Evolutionary conservation across 2,888 invertebrate genomes (phyloP).

Genomic region (Eucriotettix oculatus): DNA sequence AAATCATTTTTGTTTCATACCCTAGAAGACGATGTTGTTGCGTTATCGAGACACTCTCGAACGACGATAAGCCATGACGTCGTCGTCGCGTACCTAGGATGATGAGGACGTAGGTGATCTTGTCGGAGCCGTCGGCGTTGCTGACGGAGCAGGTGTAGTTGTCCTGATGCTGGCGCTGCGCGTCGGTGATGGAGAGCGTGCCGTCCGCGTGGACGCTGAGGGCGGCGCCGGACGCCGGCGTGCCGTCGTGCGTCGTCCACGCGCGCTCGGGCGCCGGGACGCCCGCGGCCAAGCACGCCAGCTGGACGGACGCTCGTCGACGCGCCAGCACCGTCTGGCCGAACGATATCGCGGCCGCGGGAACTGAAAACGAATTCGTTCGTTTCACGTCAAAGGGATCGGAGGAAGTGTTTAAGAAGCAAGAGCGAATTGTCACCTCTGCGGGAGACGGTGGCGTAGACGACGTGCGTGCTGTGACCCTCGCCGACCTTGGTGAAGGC

Average conservation of each 20-base stretch:
- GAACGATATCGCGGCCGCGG: constrained; percentile 15
- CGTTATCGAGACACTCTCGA: no score
- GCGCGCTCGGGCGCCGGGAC: constrained; percentile 15
- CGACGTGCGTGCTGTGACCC: constrained; percentile 24
- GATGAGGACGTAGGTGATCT: constrained; percentile 19
- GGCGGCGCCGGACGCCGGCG: constrained; percentile 11
- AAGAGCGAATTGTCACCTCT: no score
- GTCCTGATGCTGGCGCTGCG: constrained; percentile 20
- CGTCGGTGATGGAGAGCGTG: constrained; percentile 18
- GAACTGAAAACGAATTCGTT: constrained; percentile 5
- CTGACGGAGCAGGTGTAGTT: constrained; percentile 23
- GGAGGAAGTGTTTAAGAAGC: no score
- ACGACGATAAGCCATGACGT: no score
- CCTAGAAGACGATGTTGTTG: no score
- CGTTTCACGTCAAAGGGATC: no score
- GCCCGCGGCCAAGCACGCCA: constrained; percentile 14
- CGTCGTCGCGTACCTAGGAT: constrained; percentile 19
- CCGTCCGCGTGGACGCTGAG: constrained; percentile 16
- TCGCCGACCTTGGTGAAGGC: constrained; percentile 30
- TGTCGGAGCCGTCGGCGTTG: constrained; percentile 21
- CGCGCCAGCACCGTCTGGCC: constrained; percentile 10
- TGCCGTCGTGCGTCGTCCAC: constrained; percentile 15
- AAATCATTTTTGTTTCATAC: no score
- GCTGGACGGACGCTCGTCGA: constrained; percentile 7
- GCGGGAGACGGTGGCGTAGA: constrained; percentile 19